These are phyloP conservation scores for Pogonocichla stellata DNA, from an alignment of 2,113 vertebrate species.

Conservation along the genomic window DNA sequence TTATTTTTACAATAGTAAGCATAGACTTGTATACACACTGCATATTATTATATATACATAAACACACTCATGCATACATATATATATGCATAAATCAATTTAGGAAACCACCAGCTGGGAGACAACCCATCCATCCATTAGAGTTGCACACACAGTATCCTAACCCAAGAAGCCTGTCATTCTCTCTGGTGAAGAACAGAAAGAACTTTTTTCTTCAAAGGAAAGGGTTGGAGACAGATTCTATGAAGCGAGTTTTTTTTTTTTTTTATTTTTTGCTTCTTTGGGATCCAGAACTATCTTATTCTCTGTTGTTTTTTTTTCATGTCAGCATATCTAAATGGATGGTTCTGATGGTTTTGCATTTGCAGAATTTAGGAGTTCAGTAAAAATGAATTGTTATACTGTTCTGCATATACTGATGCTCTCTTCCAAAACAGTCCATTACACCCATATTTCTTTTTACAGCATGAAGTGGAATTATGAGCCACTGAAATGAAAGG, in stretches of 20 bases:
- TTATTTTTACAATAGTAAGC: background rate
- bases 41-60: background rate
- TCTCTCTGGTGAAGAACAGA: background rate
- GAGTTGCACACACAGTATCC: accelerated
- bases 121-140: background rate
- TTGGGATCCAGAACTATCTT: background rate
- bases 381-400: background rate
- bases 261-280: background rate
- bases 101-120: background rate
- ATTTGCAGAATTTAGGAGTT: background rate
- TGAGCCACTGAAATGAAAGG: background rate
- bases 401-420: background rate
- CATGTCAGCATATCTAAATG: background rate
- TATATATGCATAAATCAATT: background rate
- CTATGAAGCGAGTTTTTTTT: background rate
- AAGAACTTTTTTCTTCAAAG: background rate
- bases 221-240: background rate
- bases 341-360: background rate
- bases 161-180: background rate
- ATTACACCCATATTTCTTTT: background rate
- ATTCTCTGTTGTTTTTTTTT: background rate
- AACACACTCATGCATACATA: background rate
- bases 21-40: background rate
- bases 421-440: background rate
- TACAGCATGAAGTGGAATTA: background rate